Evolutionary conservation across 2,888 invertebrate species (phyloP).

Genomic region (Lacanobia oleracea): DNA sequence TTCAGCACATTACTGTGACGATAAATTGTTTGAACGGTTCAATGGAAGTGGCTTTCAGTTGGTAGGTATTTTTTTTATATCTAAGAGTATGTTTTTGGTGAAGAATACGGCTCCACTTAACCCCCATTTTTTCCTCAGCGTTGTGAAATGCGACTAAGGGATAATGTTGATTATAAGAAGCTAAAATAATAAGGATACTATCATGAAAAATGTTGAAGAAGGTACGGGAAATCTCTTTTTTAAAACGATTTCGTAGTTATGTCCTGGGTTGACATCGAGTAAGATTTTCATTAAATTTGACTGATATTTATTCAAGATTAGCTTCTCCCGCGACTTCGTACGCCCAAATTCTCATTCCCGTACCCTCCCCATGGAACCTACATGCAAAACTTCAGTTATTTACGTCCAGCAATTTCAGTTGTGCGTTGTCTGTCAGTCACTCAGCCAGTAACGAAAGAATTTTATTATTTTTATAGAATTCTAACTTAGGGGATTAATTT

Average conservation of each 20-base stretch:
- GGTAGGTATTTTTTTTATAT: slow-evolving; percentile 19
- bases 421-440: no score
- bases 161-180: neutral
- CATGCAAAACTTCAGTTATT: no score
- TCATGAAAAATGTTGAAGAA: neutral
- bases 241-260: neutral
- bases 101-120: neutral
- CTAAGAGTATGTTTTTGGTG: slow-evolving; percentile 2
- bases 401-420: no score
- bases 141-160: neutral
- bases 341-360: no score
- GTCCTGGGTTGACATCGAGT: neutral
- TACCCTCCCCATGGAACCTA: no score
- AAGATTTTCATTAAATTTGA: neutral
- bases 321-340: no score
- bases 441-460: no score
- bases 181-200: neutral
- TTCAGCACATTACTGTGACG: slow-evolving; percentile 72
- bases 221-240: neutral
- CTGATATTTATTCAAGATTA: neutral
- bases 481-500: no score
- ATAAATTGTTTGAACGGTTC: slow-evolving; percentile 53
- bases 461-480: no score
- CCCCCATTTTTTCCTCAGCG: neutral
- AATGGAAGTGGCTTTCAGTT: slow-evolving; percentile 59